Base-by-base conservation (phyloP, 1,140 invertebrate genomes). In the Drosophila orosa region DNA sequence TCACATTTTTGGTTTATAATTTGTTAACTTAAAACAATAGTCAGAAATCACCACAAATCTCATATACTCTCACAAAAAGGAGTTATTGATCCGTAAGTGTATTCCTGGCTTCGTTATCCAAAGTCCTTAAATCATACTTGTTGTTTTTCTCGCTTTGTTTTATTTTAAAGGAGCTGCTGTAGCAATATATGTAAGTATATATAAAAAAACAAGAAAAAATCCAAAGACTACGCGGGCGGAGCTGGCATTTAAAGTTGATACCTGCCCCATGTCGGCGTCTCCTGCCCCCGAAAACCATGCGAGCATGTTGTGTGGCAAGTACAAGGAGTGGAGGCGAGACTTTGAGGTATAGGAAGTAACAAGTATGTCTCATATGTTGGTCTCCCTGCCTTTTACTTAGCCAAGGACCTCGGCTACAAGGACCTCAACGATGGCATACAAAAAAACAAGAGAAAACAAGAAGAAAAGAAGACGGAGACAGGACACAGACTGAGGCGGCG, bases 331-430 rank as follows among this genome's bases (percentile, higher is more conserved):
- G 31, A 12, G 63, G 31, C 60, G 74, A 67, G 66, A 80, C 82
- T 80, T 83, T 80, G 78, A 80, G 80, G 76, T 80, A 68, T 45
- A 85, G 68, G 74, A 82, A 82, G 68, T 77, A 80, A 84, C 80
- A 85, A 85, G 82, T 77, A 80, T 84, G 81, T 84, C 82, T 84
- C 81, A 86, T 84, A 81, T 84, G 81, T 76, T 84, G 75, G 50
- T 65, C 40, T 63, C 79, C 66, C 83, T 80, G 75, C 82, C 82
- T 84, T 83, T 84, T 85, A 84, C 81, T 84, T 84, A 80, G 80
- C 65, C 78, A 55, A 74, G 69, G 54, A 74, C 50, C 25, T 54
- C 55, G 62, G 37, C 77, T 74, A 42, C 78, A 76, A 76, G 59
- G 56, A 76, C 78, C 61, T 56, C 63, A 62, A 62, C 54, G 69